These are phyloP conservation scores for Panzeria rudis DNA, from an alignment of 2,888 invertebrate species.

Conservation along the genomic window DNA sequence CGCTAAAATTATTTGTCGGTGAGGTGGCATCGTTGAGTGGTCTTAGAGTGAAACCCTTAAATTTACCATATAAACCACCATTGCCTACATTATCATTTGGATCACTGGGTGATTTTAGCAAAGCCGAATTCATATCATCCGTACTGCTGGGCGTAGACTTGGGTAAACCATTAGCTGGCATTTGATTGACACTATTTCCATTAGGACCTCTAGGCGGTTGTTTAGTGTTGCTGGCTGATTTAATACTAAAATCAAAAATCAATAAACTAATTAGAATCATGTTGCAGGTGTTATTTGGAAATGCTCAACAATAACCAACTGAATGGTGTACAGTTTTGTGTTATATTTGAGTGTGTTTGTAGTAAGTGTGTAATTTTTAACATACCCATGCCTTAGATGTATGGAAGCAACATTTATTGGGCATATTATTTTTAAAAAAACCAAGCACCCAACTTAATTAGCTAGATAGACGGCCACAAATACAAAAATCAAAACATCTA, in stretches of 20 bases:
- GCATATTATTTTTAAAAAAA: background rate
- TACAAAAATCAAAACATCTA: conserved; percentile 24
- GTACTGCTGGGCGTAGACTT: conserved; percentile 86
- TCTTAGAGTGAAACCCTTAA: conserved; percentile 91
- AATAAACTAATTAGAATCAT: conserved; percentile 38
- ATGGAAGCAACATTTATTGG: conserved; percentile 37
- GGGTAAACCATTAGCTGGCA: conserved; percentile 78
- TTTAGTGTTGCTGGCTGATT: conserved; percentile 78
- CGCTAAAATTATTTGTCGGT: conserved; percentile 79
- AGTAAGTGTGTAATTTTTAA: conserved; percentile 51
- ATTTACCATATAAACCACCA: conserved; percentile 91
- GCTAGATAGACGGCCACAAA: conserved; percentile 42
- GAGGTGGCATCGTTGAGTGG: conserved; percentile 81
- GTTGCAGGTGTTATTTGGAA: background rate
- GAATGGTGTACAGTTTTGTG: conserved; percentile 28
- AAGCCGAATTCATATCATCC: conserved; percentile 89
- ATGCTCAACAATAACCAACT: conserved; percentile 4
- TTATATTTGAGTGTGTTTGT: conserved; percentile 33
- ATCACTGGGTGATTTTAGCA: conserved; percentile 86
- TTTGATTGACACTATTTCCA: conserved; percentile 63
- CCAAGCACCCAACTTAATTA: conserved; percentile 38
- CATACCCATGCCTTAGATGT: conserved; percentile 69
- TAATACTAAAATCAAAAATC: conserved; percentile 78
- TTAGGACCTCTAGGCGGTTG: conserved; percentile 75
- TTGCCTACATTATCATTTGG: conserved; percentile 84